These are phyloP conservation scores for Tetraodon nigroviridis DNA, from an alignment of 2,113 vertebrate genomes.

Conservation along the genomic window DNA sequence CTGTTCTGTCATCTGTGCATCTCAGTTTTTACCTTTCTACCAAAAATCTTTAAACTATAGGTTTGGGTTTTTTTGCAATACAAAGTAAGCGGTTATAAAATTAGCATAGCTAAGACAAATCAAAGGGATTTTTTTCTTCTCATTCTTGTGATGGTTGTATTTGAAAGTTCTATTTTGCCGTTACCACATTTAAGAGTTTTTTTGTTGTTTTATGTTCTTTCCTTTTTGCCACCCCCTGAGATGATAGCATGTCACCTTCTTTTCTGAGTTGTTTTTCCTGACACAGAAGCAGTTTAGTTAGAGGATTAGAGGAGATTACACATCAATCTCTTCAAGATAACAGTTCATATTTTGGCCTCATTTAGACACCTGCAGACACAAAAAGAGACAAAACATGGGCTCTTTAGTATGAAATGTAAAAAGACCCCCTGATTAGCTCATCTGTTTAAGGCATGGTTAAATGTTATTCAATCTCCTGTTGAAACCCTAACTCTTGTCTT, in stretches of 20 bases:
- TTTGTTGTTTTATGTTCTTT: not conserved
- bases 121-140: not conserved
- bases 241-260: conserved; percentile 2
- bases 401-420: conserved; percentile 25
- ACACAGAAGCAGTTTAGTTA: conserved; percentile 37
- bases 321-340: conserved; percentile 56
- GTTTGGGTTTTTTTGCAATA: conserved; percentile 8
- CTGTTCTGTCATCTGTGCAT: conserved; percentile 52
- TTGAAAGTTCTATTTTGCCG: not conserved
- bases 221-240: not conserved
- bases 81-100: conserved; percentile 12
- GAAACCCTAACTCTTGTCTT: conserved; percentile 21
- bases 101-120: conserved; percentile 19
- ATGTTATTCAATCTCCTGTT: conserved; percentile 39
- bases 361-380: conserved; percentile 22
- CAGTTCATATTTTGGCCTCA: conserved; percentile 34
- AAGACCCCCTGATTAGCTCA: conserved; percentile 30
- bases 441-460: conserved; percentile 23
- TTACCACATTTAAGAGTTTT: not conserved
- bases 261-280: conserved; percentile 7
- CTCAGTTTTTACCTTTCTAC: conserved; percentile 15
- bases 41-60: no score
- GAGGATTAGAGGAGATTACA: conserved; percentile 69
- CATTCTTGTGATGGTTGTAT: not conserved
- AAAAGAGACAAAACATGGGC: conserved; percentile 19